Base-by-base conservation (phyloP, 2,797 vertebrate species). In the Enteromius paludinosus region DNA sequence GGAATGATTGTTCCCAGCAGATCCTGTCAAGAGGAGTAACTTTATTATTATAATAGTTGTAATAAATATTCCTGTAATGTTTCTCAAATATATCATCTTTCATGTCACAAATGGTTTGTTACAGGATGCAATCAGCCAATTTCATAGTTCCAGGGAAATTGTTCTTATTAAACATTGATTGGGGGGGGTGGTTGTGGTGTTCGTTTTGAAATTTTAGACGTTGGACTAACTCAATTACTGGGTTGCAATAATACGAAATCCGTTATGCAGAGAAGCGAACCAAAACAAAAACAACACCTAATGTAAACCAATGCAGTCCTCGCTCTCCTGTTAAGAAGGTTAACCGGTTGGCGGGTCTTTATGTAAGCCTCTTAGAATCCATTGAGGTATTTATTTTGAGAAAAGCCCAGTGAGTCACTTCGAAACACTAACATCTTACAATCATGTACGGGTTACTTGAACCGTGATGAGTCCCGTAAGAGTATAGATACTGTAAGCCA, bases 311-410 rank as follows among this genome's bases (percentile, higher is more conserved):
- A 59, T 41, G 18, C 43, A 79, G 6, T 6, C 72, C 74, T 76
- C 43, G 79, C 73, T 81, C 28, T 52, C 20, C 35, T 35, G 35
- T 77, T 90, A 92, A 93, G 89, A 86, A 89, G 90, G 90, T 93
- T 92, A 90, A 85, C 87, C 83, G 79, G 90, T 90, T 92, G 92
- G 81, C 79, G 89, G 87, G 89, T 89, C 89, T 87, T 86, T 79
- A 45, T 38, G 56, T 94, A 94, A 95, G 93, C 94, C 91, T 92
- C 92, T 95, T 93, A 93, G 45, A 17, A 73, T 49, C 30, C 83
- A 68, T 77, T 82, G 41, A 68, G 59, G n/a, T 38, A 84, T 86
- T 89, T 87, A 86, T 86, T 87, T 85, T 74, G 20, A 84, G 86
- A 70, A 84, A 84, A 85, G 82, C 85, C 61, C 23, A 59, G 64